phyloP scores from a whole-genome alignment of 2,888 invertebrate genomes.

The Drosophila vallismaia region DNA sequence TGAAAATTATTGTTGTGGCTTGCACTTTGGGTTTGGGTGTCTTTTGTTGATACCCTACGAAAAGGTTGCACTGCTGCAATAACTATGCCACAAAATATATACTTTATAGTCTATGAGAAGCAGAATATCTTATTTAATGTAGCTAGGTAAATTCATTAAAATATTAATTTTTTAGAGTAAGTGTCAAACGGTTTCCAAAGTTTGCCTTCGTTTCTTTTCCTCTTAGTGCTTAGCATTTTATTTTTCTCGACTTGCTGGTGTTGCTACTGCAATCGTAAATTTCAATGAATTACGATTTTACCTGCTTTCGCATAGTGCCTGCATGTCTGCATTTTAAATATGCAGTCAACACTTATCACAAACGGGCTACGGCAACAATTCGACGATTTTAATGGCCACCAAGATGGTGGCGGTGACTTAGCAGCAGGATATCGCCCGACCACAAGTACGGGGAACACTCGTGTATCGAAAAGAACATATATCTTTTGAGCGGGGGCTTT shows the following conservation, averaged over 20 bases:
- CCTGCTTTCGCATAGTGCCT: conserved; percentile 50
- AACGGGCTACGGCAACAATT: conserved; percentile 20
- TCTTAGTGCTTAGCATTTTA: conserved; percentile 31
- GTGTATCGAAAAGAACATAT: conserved; percentile 4
- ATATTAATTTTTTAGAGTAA: no score
- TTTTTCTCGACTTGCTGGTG: conserved; percentile 20
- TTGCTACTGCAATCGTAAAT: conserved; percentile 70
- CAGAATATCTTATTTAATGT: no score
- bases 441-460: background rate
- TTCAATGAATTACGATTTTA: conserved; percentile 72
- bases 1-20: conserved; percentile 67
- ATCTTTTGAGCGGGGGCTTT: conserved; percentile 27
- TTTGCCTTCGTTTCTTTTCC: background rate
- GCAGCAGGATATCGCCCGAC: conserved; percentile 25
- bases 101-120: no score
- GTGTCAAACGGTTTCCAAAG: background rate
- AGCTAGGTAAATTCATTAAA: no score
- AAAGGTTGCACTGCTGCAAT: background rate
- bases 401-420: conserved; percentile 44
- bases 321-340: conserved; percentile 70
- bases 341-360: conserved; percentile 63
- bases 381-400: conserved; percentile 50
- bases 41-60: conserved; percentile 35
- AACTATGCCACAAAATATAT: background rate
- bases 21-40: conserved; percentile 41